Percentiles rank a stretch among this genome's conserved stretches.
Conservation (phyloP, 2,797 vertebrate genomes). For the Esox masquinongy region DNA sequence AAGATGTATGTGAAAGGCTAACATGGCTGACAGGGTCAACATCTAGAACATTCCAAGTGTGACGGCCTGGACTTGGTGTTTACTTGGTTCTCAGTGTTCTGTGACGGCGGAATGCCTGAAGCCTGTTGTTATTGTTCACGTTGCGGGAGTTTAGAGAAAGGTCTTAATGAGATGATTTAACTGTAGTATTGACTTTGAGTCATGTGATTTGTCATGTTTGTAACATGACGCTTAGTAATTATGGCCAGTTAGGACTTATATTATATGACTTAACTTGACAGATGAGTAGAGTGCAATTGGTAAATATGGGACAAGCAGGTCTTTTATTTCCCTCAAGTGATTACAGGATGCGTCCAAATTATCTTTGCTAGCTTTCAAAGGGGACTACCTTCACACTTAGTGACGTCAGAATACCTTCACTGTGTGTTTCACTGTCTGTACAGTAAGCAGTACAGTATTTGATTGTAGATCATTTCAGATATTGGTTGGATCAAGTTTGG, state of each 20-base stretch:
- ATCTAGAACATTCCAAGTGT: constrained; percentile 57
- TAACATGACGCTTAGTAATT: neutral
- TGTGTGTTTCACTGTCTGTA: constrained; percentile 25
- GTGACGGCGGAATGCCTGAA: constrained; percentile 19
- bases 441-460: neutral
- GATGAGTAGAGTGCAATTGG: neutral
- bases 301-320: neutral
- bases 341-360: neutral
- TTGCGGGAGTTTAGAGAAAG: constrained; percentile 15
- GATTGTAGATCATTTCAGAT: neutral
- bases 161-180: constrained; percentile 46
- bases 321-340: neutral
- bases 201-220: constrained; percentile 30
- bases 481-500: neutral
- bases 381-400: neutral
- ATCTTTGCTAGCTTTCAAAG: constrained; percentile 3
- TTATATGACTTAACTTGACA: no score
- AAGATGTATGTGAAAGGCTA: constrained; percentile 3
- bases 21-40: neutral
- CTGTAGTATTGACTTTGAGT: constrained; percentile 32
- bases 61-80: constrained; percentile 9
- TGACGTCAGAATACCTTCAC: constrained; percentile 28
- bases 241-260: constrained; percentile 5
- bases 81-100: constrained; percentile 6
- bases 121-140: constrained; percentile 31